Evolutionary conservation across 2,113 vertebrate genomes (phyloP).

Genomic region (Nothocercus nigrocapillus): DNA sequence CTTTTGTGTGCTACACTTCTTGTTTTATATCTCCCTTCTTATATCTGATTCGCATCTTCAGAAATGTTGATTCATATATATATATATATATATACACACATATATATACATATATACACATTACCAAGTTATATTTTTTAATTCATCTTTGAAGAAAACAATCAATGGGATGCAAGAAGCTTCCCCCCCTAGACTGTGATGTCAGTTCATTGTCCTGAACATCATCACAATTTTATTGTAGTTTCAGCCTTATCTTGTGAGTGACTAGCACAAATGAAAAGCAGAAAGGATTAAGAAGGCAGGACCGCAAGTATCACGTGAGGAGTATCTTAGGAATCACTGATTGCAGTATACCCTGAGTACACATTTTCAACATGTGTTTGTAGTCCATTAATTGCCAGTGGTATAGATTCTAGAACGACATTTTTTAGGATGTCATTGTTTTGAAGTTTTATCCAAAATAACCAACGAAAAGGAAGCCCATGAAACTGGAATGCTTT

Average conservation of each 20-base stretch:
- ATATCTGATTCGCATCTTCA: background rate
- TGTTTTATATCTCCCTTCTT: background rate
- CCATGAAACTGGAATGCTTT: slow-evolving; percentile 11
- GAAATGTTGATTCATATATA: background rate
- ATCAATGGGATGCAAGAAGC: background rate
- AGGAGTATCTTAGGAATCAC: slow-evolving; percentile 39
- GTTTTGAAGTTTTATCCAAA: slow-evolving; percentile 59
- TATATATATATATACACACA: too few species aligned
- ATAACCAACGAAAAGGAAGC: slow-evolving; percentile 49
- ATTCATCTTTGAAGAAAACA: background rate
- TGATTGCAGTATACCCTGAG: slow-evolving; percentile 27
- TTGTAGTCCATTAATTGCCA: slow-evolving; percentile 48
- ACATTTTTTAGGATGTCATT: slow-evolving; percentile 14
- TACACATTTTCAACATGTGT: slow-evolving; percentile 52
- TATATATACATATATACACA: background rate
- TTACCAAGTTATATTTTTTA: background rate
- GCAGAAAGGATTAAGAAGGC: slow-evolving; percentile 29
- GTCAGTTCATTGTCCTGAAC: background rate
- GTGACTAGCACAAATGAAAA: slow-evolving; percentile 52
- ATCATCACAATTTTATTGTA: background rate
- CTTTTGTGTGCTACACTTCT: background rate
- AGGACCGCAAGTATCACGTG: background rate
- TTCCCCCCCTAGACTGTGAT: background rate
- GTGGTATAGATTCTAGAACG: slow-evolving; percentile 29
- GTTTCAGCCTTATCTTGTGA: background rate